Evolutionary conservation across 2,888 invertebrate species (phyloP).

Genomic region (Drosophila austrosaltans): DNA sequence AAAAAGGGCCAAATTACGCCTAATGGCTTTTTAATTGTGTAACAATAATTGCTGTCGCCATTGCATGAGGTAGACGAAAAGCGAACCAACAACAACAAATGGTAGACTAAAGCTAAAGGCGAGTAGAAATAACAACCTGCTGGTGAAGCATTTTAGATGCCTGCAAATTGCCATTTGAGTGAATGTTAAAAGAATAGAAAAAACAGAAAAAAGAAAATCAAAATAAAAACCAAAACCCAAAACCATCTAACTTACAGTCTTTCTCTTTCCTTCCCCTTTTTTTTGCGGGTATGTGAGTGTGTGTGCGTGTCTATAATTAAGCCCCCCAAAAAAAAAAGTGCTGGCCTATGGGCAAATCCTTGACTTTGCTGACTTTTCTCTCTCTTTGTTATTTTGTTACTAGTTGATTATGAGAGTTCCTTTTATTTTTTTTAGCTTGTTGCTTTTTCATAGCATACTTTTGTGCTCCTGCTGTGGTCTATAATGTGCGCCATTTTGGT

Average conservation of each 20-base stretch:
- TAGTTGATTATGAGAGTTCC: constrained; percentile 68
- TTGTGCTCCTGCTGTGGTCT: constrained; percentile 57
- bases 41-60: constrained; percentile 81
- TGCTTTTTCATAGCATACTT: constrained; percentile 57
- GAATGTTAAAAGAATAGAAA: constrained; percentile 7
- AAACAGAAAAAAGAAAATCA: constrained; percentile 1
- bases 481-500: constrained; percentile 79
- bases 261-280: background rate
- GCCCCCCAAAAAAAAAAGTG: constrained; percentile 64
- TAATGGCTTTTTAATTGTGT: constrained; percentile 83
- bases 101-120: constrained; percentile 1
- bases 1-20: constrained; percentile 70
- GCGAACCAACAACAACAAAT: constrained; percentile 24
- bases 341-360: constrained; percentile 64
- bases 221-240: constrained; percentile 35
- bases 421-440: constrained; percentile 34
- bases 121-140: constrained; percentile 23
- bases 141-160: constrained; percentile 32
- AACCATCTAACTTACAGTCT: constrained; percentile 53
- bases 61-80: constrained; percentile 46
- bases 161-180: constrained; percentile 9
- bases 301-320: constrained; percentile 74
- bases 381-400: constrained; percentile 52
- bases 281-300: constrained; percentile 16
- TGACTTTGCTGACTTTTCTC: constrained; percentile 54